phyloP scores from a whole-genome alignment of 2,888 invertebrate species.

The Psylliodes chrysocephalus region DNA sequence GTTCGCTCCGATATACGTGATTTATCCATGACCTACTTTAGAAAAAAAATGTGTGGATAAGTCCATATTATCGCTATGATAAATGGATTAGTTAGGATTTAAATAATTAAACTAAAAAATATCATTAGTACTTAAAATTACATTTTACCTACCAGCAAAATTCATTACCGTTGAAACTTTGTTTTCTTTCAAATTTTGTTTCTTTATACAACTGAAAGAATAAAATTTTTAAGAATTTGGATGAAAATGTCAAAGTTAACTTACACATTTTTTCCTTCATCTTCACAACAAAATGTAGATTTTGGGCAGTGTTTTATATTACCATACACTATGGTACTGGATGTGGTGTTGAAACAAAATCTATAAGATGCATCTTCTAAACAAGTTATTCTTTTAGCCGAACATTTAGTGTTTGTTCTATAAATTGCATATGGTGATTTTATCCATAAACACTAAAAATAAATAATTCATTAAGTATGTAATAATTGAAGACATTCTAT shows the following conservation, averaged over 20 bases:
- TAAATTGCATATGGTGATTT: conserved; percentile 6
- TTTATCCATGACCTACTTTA: too few species aligned
- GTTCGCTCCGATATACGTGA: too few species aligned
- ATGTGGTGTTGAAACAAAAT: conserved; percentile 33
- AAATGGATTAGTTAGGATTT: too few species aligned
- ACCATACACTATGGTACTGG: conserved; percentile 18
- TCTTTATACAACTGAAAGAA: neutral
- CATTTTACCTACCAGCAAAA: neutral
- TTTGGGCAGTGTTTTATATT: conserved; percentile 28
- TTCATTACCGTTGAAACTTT: neutral
- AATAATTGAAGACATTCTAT: too few species aligned
- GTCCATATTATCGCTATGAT: too few species aligned
- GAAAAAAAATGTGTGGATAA: too few species aligned
- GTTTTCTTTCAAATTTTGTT: neutral
- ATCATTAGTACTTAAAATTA: too few species aligned
- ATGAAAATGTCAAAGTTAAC: conserved; percentile 14
- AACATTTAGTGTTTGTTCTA: conserved; percentile 14
- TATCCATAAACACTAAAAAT: conserved; percentile 23
- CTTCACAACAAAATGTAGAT: conserved; percentile 39
- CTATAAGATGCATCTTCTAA: conserved; percentile 33
- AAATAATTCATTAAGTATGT: neutral
- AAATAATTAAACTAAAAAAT: too few species aligned
- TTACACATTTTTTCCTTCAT: conserved; percentile 29
- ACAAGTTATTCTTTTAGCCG: conserved; percentile 35
- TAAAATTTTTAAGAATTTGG: too few species aligned